Evolutionary conservation across 1,140 invertebrate species (phyloP), one percentile per base, ranked within the genome.

Genomic region (Ridgeia piscesae): DNA sequence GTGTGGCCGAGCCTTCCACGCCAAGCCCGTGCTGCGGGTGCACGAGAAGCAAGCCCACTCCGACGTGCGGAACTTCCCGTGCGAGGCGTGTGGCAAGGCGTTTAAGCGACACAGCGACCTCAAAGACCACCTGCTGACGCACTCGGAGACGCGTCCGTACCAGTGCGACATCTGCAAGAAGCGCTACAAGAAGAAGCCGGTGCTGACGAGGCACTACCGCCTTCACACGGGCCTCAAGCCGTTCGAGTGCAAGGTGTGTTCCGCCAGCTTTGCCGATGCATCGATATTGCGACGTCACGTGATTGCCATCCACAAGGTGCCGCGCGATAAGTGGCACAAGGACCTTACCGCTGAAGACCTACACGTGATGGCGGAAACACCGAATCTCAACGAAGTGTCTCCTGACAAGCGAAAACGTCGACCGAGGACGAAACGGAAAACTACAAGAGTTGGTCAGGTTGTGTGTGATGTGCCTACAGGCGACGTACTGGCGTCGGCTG

Each of bases 61-160:
- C 17, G 89, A 90, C 89, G 89, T 35, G 2, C 34, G 89, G 9
- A 34, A 34, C 34, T 90, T 35, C 89, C 34, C 34, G 34, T 90
- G 89, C 31, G 34, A 90, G 8, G 89, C 34, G 11, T 90, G 89
- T 0, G 89, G 89, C 34, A 90, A 90, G 21, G 34, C 34, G 4
- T 90, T 90, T 33, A 90, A 90, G 31, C 34, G 89, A 33, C 34
- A 90, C 35, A 42, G 33, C 31, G 35, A 90, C 31, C 35, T 90
- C 17, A 90, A 90, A n/a, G 34, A 90, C 34, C 89, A 90, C 31
- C 35, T 90, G 35, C n/a, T 90, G 89, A 90, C 89, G n/a, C 89
- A 90, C n/a, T 35, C 34, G 17, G 89, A 90, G 17, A 42, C 34
- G 89, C 34, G 35, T 6, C 89, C 89, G 35, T 90, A 90, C 35